phyloP scores from a whole-genome alignment of 2,888 invertebrate species.

The Amorpha juglandis region DNA sequence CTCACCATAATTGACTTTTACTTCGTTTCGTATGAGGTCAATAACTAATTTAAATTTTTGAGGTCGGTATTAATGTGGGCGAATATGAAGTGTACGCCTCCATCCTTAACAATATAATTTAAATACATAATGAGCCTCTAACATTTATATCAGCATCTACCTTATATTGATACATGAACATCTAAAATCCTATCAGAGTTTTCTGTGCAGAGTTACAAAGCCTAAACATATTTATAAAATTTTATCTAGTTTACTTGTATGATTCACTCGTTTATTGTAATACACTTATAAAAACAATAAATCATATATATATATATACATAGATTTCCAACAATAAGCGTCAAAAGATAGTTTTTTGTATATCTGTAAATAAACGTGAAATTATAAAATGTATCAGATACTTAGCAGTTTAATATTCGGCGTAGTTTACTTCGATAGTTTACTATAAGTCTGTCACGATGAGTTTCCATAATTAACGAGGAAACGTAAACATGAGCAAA shows the following conservation, averaged over 20 bases:
- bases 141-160: background rate
- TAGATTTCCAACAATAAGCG: background rate
- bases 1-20: constrained; percentile 8
- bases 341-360: background rate
- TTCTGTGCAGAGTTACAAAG: background rate
- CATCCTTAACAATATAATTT: constrained; percentile 22
- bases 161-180: background rate
- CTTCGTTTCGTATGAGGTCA: background rate
- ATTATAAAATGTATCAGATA: background rate
- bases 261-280: background rate
- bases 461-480: constrained; percentile 56
- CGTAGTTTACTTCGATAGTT: too few relatives aligned
- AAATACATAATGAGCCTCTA: constrained; percentile 14
- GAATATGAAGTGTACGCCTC: constrained; percentile 9
- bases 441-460: constrained; percentile 29
- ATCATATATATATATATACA: background rate
- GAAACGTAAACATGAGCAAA: constrained; percentile 56
- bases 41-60: constrained; percentile 23
- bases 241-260: background rate
- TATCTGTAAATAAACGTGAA: background rate
- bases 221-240: background rate
- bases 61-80: constrained; percentile 5
- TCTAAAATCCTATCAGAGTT: background rate
- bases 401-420: background rate
- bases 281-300: background rate